A percentile compares a stretch with the other conserved stretches of the same genome.
Evolutionary conservation across 1,140 invertebrate genomes (phyloP).

Genomic region (Heliothis virescens): DNA sequence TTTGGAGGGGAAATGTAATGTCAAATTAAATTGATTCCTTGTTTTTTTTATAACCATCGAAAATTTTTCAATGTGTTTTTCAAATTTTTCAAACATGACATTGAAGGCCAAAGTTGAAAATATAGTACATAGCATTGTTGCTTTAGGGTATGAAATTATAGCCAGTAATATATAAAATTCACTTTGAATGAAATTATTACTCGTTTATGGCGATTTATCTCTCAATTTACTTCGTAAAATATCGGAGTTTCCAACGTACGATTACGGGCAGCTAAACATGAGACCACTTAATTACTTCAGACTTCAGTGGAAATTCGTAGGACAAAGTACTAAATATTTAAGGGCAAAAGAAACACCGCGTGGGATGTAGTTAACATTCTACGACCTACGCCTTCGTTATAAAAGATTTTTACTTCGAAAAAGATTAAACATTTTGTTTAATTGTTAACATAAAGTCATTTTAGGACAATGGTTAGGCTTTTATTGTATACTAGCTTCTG

Average conservation of each 20-base stretch:
- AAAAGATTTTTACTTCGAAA: neutral
- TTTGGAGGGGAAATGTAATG: neutral
- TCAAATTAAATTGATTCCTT: neutral
- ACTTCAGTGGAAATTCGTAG: neutral
- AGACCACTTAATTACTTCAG: neutral
- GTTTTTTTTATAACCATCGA: neutral
- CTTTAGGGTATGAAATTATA: no score
- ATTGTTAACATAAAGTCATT: no score
- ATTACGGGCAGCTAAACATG: neutral
- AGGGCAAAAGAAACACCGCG: neutral
- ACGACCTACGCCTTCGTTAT: neutral
- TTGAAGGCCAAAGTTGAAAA: neutral
- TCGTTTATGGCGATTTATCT: no score
- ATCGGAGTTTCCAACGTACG: no score
- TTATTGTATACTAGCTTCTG: no score
- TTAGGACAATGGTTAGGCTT: no score
- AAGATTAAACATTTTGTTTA: no score
- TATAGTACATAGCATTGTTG: neutral
- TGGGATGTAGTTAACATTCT: neutral
- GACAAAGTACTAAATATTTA: neutral
- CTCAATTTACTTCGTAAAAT: no score
- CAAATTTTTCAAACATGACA: no score
- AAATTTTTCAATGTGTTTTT: neutral
- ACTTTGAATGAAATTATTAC: no score
- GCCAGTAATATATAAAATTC: no score